Evolutionary conservation across 2,797 vertebrate genomes (phyloP).

Genomic region (Lerista edwardsae): DNA sequence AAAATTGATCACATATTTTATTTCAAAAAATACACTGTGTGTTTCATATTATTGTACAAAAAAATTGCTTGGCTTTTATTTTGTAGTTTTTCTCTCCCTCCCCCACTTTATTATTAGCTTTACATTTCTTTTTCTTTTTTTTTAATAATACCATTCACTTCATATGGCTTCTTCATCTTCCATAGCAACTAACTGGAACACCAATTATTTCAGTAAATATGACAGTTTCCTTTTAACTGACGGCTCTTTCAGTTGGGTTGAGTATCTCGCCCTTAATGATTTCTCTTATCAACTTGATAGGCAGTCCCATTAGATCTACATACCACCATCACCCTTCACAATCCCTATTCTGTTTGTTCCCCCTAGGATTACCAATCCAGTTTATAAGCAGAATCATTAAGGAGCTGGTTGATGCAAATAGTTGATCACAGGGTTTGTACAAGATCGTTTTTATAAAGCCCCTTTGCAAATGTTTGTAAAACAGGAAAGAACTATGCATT

Average conservation of each 20-base stretch:
- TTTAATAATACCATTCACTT: background rate
- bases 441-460: background rate
- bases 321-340: background rate
- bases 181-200: background rate
- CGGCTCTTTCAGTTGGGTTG: slow-evolving; percentile 14
- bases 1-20: background rate
- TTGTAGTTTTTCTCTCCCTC: background rate
- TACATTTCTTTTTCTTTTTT: background rate
- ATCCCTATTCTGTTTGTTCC: slow-evolving; percentile 6
- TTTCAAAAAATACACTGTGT: background rate
- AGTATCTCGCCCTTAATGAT: slow-evolving; percentile 16
- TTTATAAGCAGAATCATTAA: slow-evolving; percentile 13
- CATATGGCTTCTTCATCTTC: background rate
- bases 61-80: background rate
- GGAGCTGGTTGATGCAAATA: slow-evolving; percentile 2
- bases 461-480: background rate
- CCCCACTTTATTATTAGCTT: background rate
- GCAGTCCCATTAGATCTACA: slow-evolving; percentile 9
- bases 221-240: slow-evolving; percentile 9
- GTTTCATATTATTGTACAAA: background rate
- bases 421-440: slow-evolving; percentile 4
- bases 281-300: slow-evolving; percentile 1
- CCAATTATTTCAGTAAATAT: slow-evolving; percentile 14
- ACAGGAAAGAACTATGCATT: background rate
- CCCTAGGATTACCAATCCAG: background rate